phyloP scores from a whole-genome alignment of 37 sponge, comb jelly and placozoan genomes.

The Halisarca cf. caerulea region DNA sequence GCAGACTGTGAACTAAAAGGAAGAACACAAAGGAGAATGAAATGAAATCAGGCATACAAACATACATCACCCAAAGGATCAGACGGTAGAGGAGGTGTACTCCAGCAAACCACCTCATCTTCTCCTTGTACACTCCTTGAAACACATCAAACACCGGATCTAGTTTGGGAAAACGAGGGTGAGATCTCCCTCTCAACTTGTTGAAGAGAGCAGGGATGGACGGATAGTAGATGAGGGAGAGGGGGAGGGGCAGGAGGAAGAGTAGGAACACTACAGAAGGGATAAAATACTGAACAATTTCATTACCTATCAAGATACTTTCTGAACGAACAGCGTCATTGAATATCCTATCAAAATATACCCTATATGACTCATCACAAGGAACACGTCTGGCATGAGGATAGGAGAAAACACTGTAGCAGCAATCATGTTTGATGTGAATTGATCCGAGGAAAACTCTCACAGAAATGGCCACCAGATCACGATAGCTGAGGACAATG shows the following conservation, averaged over 20 bases:
- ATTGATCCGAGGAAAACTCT: too few relatives aligned
- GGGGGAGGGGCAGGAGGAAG: background rate
- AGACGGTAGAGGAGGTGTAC: background rate
- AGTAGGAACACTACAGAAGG: too few relatives aligned
- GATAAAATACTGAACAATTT: too few relatives aligned
- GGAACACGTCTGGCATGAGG: too few relatives aligned
- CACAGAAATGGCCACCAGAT: too few relatives aligned
- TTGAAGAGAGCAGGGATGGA: background rate
- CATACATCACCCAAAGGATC: background rate
- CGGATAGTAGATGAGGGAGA: background rate
- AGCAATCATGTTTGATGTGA: too few relatives aligned
- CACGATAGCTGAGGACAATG: background rate
- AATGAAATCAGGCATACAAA: background rate
- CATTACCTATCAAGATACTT: background rate
- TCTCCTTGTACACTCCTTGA: background rate
- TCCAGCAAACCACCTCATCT: background rate
- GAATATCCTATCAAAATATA: too few relatives aligned
- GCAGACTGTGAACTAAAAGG: background rate
- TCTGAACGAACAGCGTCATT: too few relatives aligned
- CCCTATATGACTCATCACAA: too few relatives aligned
- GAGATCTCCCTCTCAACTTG: background rate
- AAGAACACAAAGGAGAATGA: too few relatives aligned
- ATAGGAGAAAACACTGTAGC: too few relatives aligned
- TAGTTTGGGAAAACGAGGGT: background rate
- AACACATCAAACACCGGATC: constrained; percentile 19